Percentiles rank a stretch among this genome's conserved stretches.
Evolutionary conservation across 2,113 vertebrate genomes (phyloP).

Genomic region (Campylomormyrus numenius): DNA sequence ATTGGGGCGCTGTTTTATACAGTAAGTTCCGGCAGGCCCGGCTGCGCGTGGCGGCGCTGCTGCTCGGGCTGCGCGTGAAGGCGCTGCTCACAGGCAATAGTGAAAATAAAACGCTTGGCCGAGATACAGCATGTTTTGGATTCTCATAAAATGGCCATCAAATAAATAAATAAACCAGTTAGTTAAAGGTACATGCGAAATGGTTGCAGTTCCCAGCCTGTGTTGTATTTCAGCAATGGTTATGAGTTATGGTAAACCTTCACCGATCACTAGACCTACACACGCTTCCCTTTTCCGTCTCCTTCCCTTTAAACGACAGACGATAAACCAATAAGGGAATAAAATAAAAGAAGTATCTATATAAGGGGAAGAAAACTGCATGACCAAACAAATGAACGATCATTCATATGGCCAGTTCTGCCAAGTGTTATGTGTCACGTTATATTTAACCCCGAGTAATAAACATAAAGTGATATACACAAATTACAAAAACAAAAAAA

Average conservation of each 20-base stretch:
- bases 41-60: not conserved
- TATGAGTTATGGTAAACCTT: not conserved
- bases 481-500: not conserved
- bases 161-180: not conserved
- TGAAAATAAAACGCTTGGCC: not conserved
- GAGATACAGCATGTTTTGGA: not conserved
- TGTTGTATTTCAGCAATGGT: not conserved
- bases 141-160: not conserved
- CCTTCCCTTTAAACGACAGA: not conserved
- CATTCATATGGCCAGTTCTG: not conserved
- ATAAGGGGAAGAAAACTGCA: not conserved
- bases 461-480: not conserved
- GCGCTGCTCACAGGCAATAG: not conserved
- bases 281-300: not conserved
- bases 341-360: not conserved
- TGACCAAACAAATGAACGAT: not conserved
- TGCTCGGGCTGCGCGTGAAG: not conserved
- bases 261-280: not conserved
- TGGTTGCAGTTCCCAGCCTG: not conserved
- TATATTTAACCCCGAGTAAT: not conserved
- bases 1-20: not conserved
- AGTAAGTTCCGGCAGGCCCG: not conserved
- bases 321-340: not conserved
- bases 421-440: not conserved
- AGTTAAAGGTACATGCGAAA: not conserved